Conservation (phyloP, 2,113 vertebrate species). For the Myanophis thanlyinensis region DNA sequence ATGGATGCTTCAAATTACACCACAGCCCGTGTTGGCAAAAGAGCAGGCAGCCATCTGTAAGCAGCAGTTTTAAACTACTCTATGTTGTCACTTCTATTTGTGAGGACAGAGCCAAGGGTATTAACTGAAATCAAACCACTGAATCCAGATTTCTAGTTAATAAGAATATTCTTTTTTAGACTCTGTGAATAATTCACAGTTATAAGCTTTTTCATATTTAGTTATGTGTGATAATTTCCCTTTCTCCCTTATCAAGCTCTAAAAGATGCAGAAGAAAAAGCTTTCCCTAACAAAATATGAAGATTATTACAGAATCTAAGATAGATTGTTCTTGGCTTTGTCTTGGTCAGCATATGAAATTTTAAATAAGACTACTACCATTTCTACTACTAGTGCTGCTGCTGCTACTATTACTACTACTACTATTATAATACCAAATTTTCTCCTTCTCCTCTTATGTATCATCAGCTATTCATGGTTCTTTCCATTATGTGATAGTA, state of each 20-base stretch:
- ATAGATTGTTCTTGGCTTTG: not conserved
- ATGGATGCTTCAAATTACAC: not conserved
- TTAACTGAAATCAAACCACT: not conserved
- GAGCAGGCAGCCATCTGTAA: not conserved
- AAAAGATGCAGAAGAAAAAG: not conserved
- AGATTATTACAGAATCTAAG: not conserved
- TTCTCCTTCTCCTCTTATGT: not conserved
- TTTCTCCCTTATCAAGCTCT: not conserved
- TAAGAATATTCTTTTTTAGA: not conserved
- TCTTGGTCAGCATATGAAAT: not conserved
- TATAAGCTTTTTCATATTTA: not conserved
- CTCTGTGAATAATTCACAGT: not conserved
- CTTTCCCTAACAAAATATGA: slow-evolving; percentile 32
- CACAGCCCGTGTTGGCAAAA: not conserved
- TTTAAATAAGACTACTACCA: slow-evolving; percentile 17
- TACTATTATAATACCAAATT: not conserved
- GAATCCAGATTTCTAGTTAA: not conserved
- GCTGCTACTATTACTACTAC: not conserved
- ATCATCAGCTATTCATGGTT: slow-evolving; percentile 3
- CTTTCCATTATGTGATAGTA: slow-evolving; percentile 1
- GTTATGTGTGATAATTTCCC: not conserved
- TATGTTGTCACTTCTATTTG: not conserved
- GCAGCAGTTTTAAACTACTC: not conserved
- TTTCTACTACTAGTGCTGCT: not conserved
- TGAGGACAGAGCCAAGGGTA: not conserved